These are phyloP conservation scores for Antedon mediterranea DNA, from an alignment of 53 echinoderm and acorn worm genomes.

Conservation along the genomic window DNA sequence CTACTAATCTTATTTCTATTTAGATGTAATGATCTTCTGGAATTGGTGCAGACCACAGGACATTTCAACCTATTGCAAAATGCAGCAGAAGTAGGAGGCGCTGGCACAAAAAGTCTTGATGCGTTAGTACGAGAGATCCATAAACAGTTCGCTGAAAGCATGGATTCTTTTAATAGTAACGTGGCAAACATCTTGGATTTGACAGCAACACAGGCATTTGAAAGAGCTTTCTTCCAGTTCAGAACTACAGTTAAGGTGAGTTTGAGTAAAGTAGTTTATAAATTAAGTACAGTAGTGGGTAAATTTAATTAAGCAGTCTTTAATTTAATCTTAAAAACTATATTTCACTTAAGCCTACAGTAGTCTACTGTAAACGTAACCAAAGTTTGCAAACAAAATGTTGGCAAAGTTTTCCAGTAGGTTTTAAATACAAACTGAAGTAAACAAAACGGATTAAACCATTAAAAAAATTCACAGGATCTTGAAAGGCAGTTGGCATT, in stretches of 20 bases:
- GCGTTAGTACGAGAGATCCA: slow-evolving; percentile 91
- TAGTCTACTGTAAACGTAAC: no score
- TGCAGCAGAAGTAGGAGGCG: slow-evolving; percentile 91
- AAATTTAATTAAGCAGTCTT: no score
- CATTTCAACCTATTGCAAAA: slow-evolving; percentile 92
- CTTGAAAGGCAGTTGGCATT: slow-evolving; percentile 67
- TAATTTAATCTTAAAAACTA: no score
- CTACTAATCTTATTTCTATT: no score
- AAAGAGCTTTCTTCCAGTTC: slow-evolving; percentile 87
- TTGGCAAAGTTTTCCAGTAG: no score
- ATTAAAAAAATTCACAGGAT: slow-evolving; percentile 33
- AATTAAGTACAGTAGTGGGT: no score
- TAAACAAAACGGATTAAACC: no score
- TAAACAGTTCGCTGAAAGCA: slow-evolving; percentile 52
- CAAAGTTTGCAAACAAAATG: no score
- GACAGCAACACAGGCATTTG: slow-evolving; percentile 75
- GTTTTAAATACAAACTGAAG: no score
- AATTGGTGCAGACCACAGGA: slow-evolving; percentile 80
- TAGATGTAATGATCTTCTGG: slow-evolving; percentile 90
- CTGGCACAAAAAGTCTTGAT: slow-evolving; percentile 90
- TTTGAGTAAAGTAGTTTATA: no score
- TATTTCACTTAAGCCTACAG: no score
- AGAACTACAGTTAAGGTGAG: slow-evolving; percentile 88
- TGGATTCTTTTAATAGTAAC: slow-evolving; percentile 65
- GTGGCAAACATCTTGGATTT: slow-evolving; percentile 80